Conservation (phyloP, 2,113 vertebrate species). For the Cyanoliseus patagonus region DNA sequence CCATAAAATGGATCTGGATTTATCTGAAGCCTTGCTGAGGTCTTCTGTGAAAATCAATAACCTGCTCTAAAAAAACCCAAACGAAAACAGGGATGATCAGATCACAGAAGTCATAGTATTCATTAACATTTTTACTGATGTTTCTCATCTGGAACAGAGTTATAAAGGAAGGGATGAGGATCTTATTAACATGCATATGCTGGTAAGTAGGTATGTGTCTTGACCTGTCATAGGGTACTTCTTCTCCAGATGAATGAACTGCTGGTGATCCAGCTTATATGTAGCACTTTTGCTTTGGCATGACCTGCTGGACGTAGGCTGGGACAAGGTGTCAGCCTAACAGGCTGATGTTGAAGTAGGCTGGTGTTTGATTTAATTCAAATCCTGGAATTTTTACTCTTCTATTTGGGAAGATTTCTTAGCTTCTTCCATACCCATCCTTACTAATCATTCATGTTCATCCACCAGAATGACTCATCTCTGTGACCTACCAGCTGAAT, state of each 20-base stretch:
- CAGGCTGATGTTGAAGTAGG: not conserved
- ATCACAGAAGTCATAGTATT: not conserved
- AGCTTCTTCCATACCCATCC: not conserved
- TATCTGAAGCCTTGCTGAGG: not conserved
- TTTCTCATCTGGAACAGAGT: not conserved
- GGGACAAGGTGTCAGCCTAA: not conserved
- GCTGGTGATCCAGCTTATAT: not conserved
- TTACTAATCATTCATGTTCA: not conserved
- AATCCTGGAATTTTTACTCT: not conserved
- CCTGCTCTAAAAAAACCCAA: not conserved
- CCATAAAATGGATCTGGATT: not conserved
- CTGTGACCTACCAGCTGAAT: not conserved
- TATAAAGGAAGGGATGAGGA: not conserved
- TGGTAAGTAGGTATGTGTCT: too few relatives aligned
- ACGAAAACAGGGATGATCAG: accelerated
- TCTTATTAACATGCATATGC: accelerated
- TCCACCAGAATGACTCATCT: not conserved
- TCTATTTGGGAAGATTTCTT: not conserved
- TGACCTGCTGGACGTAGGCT: not conserved
- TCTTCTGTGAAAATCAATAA: not conserved
- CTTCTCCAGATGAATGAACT: not conserved
- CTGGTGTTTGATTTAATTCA: not conserved
- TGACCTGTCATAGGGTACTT: not conserved
- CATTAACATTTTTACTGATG: not conserved
- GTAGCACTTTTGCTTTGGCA: not conserved